Base-by-base conservation (phyloP, 1,140 invertebrate genomes). In the Lepidurus packardi region DNA sequence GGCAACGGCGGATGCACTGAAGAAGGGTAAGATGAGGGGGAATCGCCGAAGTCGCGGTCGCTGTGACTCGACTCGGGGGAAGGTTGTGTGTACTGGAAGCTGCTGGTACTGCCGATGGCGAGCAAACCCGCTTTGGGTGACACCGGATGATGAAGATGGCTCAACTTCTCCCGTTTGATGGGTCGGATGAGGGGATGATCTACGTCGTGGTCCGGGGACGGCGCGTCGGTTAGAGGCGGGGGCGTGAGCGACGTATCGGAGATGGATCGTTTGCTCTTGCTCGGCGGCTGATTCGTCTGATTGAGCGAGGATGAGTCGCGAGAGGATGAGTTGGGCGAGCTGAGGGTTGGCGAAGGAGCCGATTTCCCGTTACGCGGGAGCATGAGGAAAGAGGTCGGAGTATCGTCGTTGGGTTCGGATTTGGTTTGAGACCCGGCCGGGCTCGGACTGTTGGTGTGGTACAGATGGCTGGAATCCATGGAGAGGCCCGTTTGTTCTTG, bases 401-500 rank as follows among this genome's bases (percentile, higher is more conserved):
- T 65, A 16, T 53, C 76, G 75, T 47, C 75, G 13, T 8, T 24
- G 6, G 75, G 43, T 25, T 77, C 76, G 76, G 76, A 77, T 34
- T 44, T 77, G 76, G 25, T 77, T 21, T 65, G 53, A 21, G 53
- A 78, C 13, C 73, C 78, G 44, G 34, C 77, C 9, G 77, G 77
- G 80, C 78, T 81, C 77, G 73, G 78, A 85, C 44, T 88, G 53
- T 76, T 25, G 21, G 11, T 24, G 43, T 47, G 43, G 10, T 77
- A 53, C 10, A 77, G 53, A 34, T 53, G 45, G 76, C n/a, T 47
- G 4, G 65, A 25, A 24, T 77, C 76, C 76, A 65, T 16, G 7
- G 24, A 41, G n/a, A 77, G 16, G 16, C 73, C 79, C 7, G 65
- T 80, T 45, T 84, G 83, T 73, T 83, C 83, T 80, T 86, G 84